These are phyloP conservation scores for Watsonalla binaria DNA, from an alignment of 2,888 invertebrate genomes.

Conservation along the genomic window DNA sequence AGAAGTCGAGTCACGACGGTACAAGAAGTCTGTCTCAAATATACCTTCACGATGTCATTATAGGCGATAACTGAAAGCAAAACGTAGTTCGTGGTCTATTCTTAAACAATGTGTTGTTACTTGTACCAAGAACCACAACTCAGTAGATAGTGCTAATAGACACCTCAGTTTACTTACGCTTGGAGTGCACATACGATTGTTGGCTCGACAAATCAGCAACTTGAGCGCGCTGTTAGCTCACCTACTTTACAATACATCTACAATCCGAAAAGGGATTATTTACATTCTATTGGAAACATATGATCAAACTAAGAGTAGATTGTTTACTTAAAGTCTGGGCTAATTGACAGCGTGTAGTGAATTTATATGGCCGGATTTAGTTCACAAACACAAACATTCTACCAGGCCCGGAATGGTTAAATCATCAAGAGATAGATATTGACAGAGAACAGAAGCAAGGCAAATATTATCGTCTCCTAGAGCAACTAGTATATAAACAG, in stretches of 20 bases:
- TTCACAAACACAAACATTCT: neutral
- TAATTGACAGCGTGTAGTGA: too few species aligned
- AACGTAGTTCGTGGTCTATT: neutral
- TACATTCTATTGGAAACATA: too few species aligned
- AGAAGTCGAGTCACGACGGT: conserved; percentile 1
- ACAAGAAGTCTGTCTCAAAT: conserved; percentile 1
- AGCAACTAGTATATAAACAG: conserved; percentile 42
- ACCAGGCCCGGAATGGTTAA: neutral
- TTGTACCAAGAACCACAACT: conserved; percentile 1
- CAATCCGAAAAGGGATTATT: neutral
- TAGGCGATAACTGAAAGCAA: conserved; percentile 4
- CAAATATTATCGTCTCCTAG: conserved; percentile 17
- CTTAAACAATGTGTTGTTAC: neutral
- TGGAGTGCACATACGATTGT: neutral
- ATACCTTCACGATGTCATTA: conserved; percentile 4
- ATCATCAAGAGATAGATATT: neutral
- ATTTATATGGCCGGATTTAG: too few species aligned
- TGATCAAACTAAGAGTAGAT: neutral
- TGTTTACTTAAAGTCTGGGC: neutral
- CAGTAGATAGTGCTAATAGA: conserved; percentile 2
- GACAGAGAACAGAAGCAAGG: conserved; percentile 3
- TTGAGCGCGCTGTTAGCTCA: neutral
- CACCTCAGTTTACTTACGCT: neutral
- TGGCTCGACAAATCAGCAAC: neutral
- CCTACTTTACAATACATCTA: neutral